Evolutionary conservation across 1,140 invertebrate species (phyloP).

Genomic region (Hesperophylax magnus): DNA sequence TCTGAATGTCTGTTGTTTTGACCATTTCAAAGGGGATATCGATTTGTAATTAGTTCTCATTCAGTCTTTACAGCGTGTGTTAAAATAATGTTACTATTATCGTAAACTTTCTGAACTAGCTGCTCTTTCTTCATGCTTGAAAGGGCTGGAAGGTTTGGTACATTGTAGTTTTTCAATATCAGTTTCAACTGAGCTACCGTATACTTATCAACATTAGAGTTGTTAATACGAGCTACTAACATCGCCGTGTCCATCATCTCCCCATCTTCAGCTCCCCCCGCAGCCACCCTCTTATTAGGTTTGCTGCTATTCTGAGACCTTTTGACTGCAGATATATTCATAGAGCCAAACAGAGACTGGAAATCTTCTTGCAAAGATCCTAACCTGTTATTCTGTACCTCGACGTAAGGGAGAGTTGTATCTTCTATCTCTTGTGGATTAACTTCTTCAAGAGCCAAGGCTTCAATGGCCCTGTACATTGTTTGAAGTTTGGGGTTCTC

Average conservation of each 20-base stretch:
- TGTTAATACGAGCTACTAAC: conserved; percentile 32
- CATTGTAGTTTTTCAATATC: conserved; percentile 45
- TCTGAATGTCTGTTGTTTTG: no score
- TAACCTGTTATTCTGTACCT: conserved; percentile 39
- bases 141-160: conserved; percentile 34
- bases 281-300: conserved; percentile 26
- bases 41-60: no score
- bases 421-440: conserved; percentile 35
- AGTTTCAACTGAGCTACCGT: conserved; percentile 49
- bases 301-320: conserved; percentile 17
- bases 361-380: conserved; percentile 22
- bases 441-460: conserved; percentile 47
- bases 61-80: no score
- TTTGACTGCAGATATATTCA: conserved; percentile 45
- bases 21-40: no score
- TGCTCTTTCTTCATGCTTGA: conserved; percentile 52
- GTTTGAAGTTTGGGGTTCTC: conserved; percentile 54
- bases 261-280: neutral
- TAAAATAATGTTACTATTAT: conserved; percentile 40
- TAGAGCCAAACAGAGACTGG: conserved; percentile 30
- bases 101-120: conserved; percentile 40
- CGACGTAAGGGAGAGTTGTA: conserved; percentile 47
- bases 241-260: conserved; percentile 37
- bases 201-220: conserved; percentile 40
- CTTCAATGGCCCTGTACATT: conserved; percentile 51